A percentile compares a stretch with the other conserved stretches of the same genome.
Conservation (phyloP, 2,888 invertebrate species). For the Micropterix aruncella region DNA sequence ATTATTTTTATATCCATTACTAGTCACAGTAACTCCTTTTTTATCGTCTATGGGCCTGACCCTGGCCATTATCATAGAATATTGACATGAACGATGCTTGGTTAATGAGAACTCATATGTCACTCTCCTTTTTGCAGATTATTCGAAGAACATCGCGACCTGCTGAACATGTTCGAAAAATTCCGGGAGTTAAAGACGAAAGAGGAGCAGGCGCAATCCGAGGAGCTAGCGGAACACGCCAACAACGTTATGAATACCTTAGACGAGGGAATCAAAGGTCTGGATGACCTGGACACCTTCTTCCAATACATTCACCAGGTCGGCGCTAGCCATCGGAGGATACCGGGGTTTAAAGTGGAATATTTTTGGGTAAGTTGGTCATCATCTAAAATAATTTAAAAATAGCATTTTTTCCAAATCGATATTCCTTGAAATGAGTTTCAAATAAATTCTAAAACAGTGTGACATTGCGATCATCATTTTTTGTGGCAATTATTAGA, state of each 20-base stretch:
- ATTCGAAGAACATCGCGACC: slow-evolving; percentile 73
- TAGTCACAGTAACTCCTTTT: no score
- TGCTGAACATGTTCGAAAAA: slow-evolving; percentile 66
- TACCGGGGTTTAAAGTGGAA: slow-evolving; percentile 74
- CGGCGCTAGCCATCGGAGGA: slow-evolving; percentile 69
- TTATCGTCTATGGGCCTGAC: no score
- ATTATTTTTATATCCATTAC: no score
- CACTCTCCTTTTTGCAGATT: slow-evolving; percentile 45
- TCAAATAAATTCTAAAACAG: no score
- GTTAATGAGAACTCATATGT: no score
- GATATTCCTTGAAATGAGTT: no score
- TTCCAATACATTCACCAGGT: slow-evolving; percentile 70
- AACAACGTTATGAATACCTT: slow-evolving; percentile 80
- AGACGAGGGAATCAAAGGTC: slow-evolving; percentile 76
- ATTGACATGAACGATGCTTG: no score
- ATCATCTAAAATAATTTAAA: background rate
- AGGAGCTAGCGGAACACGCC: slow-evolving; percentile 77
- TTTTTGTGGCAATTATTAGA: no score
- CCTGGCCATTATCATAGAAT: no score
- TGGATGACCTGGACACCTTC: slow-evolving; percentile 77
- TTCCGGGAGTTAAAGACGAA: slow-evolving; percentile 65
- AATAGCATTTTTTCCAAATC: background rate
- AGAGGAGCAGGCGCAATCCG: slow-evolving; percentile 67
- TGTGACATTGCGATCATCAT: background rate
- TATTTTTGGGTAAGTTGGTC: slow-evolving; percentile 74